Evolutionary conservation across 2,797 vertebrate species (phyloP), one percentile per base, ranked within the genome.

Genomic region (Microcaecilia unicolor): DNA sequence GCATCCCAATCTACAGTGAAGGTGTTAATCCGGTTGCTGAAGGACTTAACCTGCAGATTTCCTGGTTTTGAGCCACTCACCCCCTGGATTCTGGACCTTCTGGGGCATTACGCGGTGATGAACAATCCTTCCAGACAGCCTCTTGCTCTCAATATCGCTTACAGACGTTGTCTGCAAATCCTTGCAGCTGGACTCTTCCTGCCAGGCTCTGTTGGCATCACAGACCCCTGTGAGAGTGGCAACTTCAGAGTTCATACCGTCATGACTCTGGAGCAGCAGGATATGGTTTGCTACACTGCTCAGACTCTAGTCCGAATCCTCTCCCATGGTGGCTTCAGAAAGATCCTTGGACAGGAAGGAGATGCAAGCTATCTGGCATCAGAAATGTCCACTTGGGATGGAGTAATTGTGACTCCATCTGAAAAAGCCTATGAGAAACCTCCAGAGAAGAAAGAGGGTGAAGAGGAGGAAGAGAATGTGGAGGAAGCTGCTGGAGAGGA

Each of bases 91-190:
- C 76, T 98, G 25, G 95, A 98, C 20, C 70, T 98, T 33, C 80
- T 98, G 58, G 95, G 91, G 1, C 93, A 98, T 59, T 97, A 93
- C 2, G 92, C 95, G 0, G 93, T 98, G 44, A 98, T 98, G 93
- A 98, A 98, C 67, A 98, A 97, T 37, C 93, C 93, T 1, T 92
- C 92, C 55, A 81, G 92, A 24, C 95, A 98, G 67, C 95, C 95
- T 1, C 64, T 98, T 63, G 87, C 92, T 1, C 85, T 98, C 22
- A 97, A 98, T 4, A 73, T 94, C 4, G 92, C 91, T 10, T 98
- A 96, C 81, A 96, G 91, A n/a, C 93, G 94, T n/a, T 98, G 95
- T 57, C 83, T 98, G 9, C 94, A 98, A 84, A 95, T 98, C 80
- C 48, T 98, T 44, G 93, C 95, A 0, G 94, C 94, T 0, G 95